Conservation (phyloP, 1,140 invertebrate genomes). For the Cephus cinctus region DNA sequence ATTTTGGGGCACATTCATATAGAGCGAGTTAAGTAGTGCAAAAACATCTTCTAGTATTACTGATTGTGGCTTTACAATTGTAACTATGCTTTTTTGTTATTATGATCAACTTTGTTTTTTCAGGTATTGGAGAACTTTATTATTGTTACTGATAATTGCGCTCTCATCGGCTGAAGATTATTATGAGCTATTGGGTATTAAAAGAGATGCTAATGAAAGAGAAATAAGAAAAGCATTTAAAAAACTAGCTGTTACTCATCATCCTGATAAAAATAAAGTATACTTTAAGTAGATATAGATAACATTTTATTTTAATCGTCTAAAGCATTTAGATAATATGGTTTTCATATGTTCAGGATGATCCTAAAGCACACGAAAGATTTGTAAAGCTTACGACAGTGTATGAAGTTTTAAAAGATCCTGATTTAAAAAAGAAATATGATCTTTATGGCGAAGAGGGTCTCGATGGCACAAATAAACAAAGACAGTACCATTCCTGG, state of each 20-base stretch:
- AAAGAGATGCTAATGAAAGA: conserved; percentile 67
- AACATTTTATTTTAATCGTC: not conserved
- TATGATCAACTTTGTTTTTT: conserved; percentile 12
- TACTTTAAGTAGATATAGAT: conserved; percentile 8
- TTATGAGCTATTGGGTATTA: conserved; percentile 72
- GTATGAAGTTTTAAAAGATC: conserved; percentile 84
- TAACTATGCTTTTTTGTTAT: conserved; percentile 9
- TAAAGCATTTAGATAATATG: conserved; percentile 16
- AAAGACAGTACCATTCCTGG: conserved; percentile 74
- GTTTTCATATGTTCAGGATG: conserved; percentile 57
- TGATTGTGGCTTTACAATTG: no score
- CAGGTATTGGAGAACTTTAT: conserved; percentile 21
- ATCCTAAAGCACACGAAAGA: conserved; percentile 70
- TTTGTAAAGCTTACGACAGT: conserved; percentile 78
- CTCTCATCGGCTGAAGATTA: conserved; percentile 42
- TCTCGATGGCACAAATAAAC: conserved; percentile 56
- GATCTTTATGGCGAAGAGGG: conserved; percentile 78
- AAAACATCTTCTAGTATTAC: no score
- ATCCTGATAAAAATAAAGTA: conserved; percentile 86
- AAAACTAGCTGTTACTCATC: conserved; percentile 73
- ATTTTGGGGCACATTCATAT: no score
- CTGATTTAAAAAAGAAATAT: conserved; percentile 75
- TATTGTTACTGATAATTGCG: conserved; percentile 24
- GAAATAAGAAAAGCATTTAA: conserved; percentile 84
- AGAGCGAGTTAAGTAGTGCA: no score